These are phyloP conservation scores for Vulpes lagopus DNA, from an alignment of 2,113 vertebrate species.

Conservation along the genomic window DNA sequence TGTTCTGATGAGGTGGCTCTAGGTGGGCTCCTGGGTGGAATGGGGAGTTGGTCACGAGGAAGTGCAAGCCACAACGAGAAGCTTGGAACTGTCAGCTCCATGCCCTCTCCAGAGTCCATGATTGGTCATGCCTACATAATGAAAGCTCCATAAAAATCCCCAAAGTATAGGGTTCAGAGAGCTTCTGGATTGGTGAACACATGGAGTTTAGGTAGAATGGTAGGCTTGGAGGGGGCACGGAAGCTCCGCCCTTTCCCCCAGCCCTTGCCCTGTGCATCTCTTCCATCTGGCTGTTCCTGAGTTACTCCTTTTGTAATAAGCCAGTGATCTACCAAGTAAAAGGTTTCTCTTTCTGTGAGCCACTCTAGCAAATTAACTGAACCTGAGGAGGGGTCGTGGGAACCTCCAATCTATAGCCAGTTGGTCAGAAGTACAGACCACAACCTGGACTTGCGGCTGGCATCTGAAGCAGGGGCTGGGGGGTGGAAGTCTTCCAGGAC, in stretches of 20 bases:
- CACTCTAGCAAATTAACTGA: not conserved
- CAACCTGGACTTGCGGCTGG: not conserved
- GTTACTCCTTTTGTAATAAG: not conserved
- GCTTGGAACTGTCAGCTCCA: not conserved
- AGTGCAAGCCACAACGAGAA: not conserved
- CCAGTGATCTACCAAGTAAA: not conserved
- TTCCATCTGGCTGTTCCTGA: not conserved
- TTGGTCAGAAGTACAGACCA: not conserved
- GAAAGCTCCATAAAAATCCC: not conserved
- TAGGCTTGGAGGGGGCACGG: rapidly evolving
- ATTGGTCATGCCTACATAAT: not conserved
- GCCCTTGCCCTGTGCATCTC: not conserved
- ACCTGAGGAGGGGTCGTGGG: not conserved
- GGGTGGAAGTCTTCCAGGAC: not conserved
- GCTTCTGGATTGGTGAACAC: not conserved
- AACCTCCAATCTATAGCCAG: too few relatives aligned
- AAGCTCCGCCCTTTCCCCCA: not conserved
- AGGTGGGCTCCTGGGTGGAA: not conserved
- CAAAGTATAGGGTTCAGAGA: not conserved
- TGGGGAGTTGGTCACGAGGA: not conserved
- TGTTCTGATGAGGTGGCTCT: not conserved
- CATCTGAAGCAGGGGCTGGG: rapidly evolving
- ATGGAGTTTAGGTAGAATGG: not conserved
- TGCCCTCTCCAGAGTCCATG: not conserved
- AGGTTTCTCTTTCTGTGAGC: not conserved